Evolutionary conservation across 2,797 vertebrate species (phyloP).

Genomic region (Phalanger gymnotis): DNA sequence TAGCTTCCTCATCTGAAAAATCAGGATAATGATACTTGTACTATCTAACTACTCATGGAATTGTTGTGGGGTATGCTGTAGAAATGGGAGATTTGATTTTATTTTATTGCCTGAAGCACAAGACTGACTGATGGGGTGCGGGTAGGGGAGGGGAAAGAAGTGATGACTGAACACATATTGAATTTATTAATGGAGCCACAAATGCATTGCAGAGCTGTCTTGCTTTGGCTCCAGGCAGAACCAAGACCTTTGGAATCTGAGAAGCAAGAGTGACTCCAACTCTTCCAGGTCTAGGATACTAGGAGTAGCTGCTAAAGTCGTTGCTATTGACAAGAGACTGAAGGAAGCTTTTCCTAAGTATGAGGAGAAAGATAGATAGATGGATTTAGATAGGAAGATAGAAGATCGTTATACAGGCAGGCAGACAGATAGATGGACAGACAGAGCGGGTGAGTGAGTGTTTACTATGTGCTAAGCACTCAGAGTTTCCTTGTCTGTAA

Average conservation of each 20-base stretch:
- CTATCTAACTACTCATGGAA: not conserved
- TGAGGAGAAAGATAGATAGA: not conserved
- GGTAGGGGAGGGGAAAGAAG: not conserved
- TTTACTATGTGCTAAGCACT: not conserved
- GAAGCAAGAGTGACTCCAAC: not conserved
- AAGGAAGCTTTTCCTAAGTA: not conserved
- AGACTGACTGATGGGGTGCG: not conserved
- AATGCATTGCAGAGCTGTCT: not conserved
- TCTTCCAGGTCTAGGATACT: not conserved
- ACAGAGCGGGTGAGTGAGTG: not conserved
- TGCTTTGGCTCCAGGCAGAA: slow-evolving; percentile 15
- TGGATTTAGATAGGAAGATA: not conserved
- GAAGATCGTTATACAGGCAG: not conserved
- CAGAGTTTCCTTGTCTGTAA: not conserved
- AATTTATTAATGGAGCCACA: slow-evolving; percentile 40
- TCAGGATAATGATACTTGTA: not conserved
- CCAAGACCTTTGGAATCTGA: not conserved
- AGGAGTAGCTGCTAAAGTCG: not conserved
- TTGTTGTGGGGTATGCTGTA: not conserved
- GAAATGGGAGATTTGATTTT: not conserved
- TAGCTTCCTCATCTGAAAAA: not conserved
- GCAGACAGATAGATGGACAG: not conserved
- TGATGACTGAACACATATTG: slow-evolving; percentile 6
- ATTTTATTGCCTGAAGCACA: not conserved
- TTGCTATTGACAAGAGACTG: not conserved